Evolutionary conservation across 1,140 invertebrate genomes (phyloP), one percentile per base, ranked within the genome.

Genomic region (Drosophila parabipectinata): DNA sequence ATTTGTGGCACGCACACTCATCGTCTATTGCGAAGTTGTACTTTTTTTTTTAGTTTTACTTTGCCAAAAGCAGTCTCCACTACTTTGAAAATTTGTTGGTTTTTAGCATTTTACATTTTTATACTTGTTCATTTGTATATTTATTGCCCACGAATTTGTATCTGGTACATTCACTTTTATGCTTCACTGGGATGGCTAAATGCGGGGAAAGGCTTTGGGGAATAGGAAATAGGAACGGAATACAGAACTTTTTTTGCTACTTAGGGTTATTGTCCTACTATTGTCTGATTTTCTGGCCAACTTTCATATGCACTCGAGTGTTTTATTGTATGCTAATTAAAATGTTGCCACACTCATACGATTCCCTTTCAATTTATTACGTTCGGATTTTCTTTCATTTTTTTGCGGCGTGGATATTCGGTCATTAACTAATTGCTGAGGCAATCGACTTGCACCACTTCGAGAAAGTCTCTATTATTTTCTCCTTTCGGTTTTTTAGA

Each of bases 371-470:
- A 58, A 41, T 61, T 37, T 47, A 57, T 72, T 76, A 55, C 48
- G 44, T 59, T 79, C 34, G 52, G 44, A 18, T 44, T 67, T 54
- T 47, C 60, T 66, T 83, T 83, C 80, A 63, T 71, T 80, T 76
- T 72, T 71, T 80, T 81, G 56, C 62, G 82, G 82, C 82, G 87
- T 87, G 87, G 71, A 88, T 87, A 87, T 88, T 88, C 85, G 82
- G 82, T 82, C 83, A 87, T 88, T 88, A 88, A 87, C 83, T 85
- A 87, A 85, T 85, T 85, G 78, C 74, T 87, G 83, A 87, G 82
- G 78, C 85, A 87, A 87, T 82, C 69, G 34, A 30, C 32, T 75
- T 75, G 72, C 72, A 56, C 53, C 71, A 75, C 50, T 50, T 55
- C 72, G 73, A 77, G 73, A 80, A 80, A 85, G 79, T 79, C 39